These are phyloP conservation scores for Corvus cornix DNA, from an alignment of 2,113 vertebrate genomes.

Conservation along the genomic window DNA sequence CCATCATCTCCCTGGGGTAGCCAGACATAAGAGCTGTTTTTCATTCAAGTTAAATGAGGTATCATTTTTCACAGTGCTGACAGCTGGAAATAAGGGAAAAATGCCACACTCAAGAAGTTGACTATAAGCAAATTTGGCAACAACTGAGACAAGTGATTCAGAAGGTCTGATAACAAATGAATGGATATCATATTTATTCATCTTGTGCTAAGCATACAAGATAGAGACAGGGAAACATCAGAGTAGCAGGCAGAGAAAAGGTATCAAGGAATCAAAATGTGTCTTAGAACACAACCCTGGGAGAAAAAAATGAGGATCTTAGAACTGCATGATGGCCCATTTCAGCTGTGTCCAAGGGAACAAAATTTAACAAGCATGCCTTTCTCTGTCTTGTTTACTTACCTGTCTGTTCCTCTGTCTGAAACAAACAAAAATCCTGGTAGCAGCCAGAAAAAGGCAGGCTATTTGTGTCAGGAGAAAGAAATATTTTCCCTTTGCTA, in stretches of 20 bases:
- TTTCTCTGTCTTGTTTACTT: not conserved
- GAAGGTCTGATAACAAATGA: not conserved
- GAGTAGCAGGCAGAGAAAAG: not conserved
- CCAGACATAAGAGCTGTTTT: not conserved
- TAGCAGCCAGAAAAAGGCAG: not conserved
- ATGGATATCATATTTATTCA: not conserved
- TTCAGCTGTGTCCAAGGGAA: not conserved
- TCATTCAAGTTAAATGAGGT: not conserved
- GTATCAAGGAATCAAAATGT: not conserved
- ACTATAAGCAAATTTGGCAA: not conserved
- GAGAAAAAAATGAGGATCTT: not conserved
- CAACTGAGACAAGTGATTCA: not conserved
- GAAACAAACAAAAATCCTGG: not conserved
- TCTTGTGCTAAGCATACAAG: not conserved
- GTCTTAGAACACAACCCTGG: not conserved
- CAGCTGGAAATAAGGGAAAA: constrained; percentile 13
- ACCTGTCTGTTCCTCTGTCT: not conserved
- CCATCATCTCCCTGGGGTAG: not conserved
- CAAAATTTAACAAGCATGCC: not conserved
- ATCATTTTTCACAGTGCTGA: not conserved
- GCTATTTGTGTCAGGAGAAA: not conserved
- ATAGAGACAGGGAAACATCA: not conserved
- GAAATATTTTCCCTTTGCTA: not conserved
- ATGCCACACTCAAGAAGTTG: not conserved
- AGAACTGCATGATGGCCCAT: not conserved